Conservation (phyloP, 2,888 invertebrate genomes). For the Mimachlamys varia region DNA sequence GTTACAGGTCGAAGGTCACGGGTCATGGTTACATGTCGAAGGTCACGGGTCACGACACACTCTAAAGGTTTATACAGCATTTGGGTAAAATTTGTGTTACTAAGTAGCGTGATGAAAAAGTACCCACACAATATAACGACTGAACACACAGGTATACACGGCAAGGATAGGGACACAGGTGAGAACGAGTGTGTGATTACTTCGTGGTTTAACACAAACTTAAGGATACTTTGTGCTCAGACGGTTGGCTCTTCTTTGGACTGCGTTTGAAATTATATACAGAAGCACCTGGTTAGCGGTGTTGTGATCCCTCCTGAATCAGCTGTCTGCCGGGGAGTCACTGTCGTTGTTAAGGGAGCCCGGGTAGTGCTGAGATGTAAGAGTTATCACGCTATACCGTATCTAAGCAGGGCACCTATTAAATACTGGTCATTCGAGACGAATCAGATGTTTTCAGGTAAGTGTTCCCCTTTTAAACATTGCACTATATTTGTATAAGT, state of each 20-base stretch:
- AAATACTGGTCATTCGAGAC: background rate
- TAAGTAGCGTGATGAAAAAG: constrained; percentile 22
- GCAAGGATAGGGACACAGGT: background rate
- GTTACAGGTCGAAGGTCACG: constrained; percentile 15
- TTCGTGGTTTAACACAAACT: background rate
- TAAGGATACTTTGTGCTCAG: background rate
- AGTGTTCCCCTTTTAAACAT: background rate
- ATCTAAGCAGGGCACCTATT: background rate
- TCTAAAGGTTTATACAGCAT: background rate
- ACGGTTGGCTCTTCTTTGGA: background rate
- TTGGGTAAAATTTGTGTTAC: constrained; percentile 27
- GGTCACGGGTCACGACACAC: constrained; percentile 20
- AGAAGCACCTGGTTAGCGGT: background rate
- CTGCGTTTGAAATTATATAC: constrained; percentile 20
- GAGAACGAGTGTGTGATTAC: background rate
- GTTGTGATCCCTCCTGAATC: background rate
- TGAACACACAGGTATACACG: background rate
- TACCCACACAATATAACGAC: background rate
- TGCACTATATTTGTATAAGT: background rate
- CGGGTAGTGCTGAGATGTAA: background rate
- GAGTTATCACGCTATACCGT: background rate
- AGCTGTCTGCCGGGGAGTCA: background rate
- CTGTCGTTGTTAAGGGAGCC: background rate
- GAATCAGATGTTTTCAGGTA: background rate
- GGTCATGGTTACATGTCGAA: background rate